Evolutionary conservation across 2,888 invertebrate species (phyloP).

Genomic region (Reticulitermes lucifugus): DNA sequence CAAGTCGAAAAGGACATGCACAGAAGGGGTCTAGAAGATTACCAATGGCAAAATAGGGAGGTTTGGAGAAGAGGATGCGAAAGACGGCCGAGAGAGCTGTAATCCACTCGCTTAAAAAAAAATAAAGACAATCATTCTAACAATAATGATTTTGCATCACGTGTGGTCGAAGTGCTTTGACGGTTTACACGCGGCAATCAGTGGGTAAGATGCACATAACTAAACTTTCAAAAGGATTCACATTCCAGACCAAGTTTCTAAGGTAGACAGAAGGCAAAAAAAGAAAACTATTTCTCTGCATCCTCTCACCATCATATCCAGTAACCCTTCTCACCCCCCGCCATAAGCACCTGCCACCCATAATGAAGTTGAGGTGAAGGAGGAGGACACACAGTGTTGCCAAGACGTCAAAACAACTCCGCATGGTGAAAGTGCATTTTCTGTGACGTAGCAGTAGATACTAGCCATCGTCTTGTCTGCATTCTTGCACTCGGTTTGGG

Average conservation of each 20-base stretch:
- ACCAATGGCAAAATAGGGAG: too few species aligned
- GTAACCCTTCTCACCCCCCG: not conserved
- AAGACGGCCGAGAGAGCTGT: too few species aligned
- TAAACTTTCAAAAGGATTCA: not conserved
- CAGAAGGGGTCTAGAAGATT: too few species aligned
- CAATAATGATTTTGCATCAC: too few species aligned
- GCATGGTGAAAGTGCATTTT: conserved; percentile 30
- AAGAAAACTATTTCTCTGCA: not conserved
- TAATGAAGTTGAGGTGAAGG: not conserved
- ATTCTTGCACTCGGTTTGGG: conserved; percentile 25
- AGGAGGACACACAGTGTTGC: conserved; percentile 12
- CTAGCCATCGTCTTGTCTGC: not conserved
- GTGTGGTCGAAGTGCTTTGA: too few species aligned
- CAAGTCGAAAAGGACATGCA: too few species aligned
- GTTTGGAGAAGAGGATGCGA: too few species aligned
- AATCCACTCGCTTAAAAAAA: too few species aligned
- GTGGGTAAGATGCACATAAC: too few species aligned
- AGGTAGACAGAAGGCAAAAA: not conserved
- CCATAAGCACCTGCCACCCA: conserved; percentile 2
- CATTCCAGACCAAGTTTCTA: not conserved
- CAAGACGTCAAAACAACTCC: not conserved
- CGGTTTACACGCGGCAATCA: too few species aligned
- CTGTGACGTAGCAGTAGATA: not conserved
- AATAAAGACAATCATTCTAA: too few species aligned
- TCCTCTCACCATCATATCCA: not conserved